Base-by-base conservation (phyloP, 1,140 invertebrate genomes). In the Meloidogyne chitwoodi region DNA sequence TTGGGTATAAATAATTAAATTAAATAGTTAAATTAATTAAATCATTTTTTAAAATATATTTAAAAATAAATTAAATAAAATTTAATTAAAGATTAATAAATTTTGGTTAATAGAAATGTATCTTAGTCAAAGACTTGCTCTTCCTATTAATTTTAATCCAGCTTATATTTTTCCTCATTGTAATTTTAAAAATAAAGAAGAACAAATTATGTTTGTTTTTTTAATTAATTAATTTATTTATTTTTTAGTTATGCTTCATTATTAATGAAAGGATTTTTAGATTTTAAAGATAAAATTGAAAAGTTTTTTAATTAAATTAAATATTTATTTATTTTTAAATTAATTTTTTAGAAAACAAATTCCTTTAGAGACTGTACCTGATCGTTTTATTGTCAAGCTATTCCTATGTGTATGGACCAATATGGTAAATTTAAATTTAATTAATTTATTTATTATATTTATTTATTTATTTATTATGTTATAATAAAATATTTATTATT, bases 31-130 rank as follows among this genome's bases (percentile, higher is more conserved):
- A 41, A 34, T 26, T 68, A 14, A n/a, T 14, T 14, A 64, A 26
- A 29, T 22, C 2, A 5, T 11, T 10, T 5, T 16, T 48, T 48
- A 12, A 31, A 27, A 3, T 14, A 22, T 27, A n/a, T n/a, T n/a
- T n/a, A n/a, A n/a, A n/a, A n/a, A n/a, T n/a, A n/a, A n/a, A n/a
- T n/a, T n/a, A 11, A 12, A 34, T 26, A 56, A 2, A 71, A 71
- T 63, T 22, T 14, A 62, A 64, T n/a, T n/a, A 71, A 34, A 98
- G 96, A 94, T 93, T 19, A 94, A 94, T 80, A 91, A 94, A 61
- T 98, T 94, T 91, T 99, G 97, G 97, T 87, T 99, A 66, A 92
- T 94, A 74, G 96, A 99, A 88, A 99, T 99, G 96, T 99, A 99
- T 88, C 88, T 98, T 86, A 91, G 92, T 79, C 91, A 94, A 73